These are phyloP conservation scores for Tuta absoluta DNA, from an alignment of 2,888 invertebrate species.

Conservation along the genomic window DNA sequence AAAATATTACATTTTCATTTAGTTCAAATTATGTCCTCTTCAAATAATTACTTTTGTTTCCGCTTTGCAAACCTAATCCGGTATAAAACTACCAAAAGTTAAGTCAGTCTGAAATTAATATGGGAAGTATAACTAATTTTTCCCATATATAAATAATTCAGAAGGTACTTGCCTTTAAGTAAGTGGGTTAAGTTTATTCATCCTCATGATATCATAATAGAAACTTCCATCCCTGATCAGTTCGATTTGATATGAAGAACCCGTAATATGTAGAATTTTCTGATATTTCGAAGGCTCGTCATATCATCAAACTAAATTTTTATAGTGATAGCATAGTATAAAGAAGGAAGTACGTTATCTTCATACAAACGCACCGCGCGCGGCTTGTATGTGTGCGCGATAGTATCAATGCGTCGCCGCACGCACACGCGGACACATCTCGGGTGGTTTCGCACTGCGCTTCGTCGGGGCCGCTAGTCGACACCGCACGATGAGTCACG, in stretches of 20 bases:
- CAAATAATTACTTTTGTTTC: too few species aligned
- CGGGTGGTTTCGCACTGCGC: too few species aligned
- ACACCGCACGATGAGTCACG: too few species aligned
- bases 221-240: constrained; percentile 9
- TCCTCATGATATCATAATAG: neutral
- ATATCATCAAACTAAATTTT: constrained; percentile 9
- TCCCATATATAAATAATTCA: neutral
- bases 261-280: neutral
- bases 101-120: neutral
- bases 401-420: too few species aligned
- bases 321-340: neutral
- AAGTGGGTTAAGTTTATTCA: neutral
- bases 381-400: too few species aligned
- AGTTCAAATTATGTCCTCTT: too few species aligned
- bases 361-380: too few species aligned
- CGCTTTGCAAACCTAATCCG: neutral
- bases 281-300: neutral
- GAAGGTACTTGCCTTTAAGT: neutral
- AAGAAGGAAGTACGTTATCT: too few species aligned
- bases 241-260: constrained; percentile 2
- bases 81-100: neutral
- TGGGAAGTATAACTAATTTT: neutral
- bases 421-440: too few species aligned
- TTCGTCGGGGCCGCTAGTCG: too few species aligned
- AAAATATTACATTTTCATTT: too few species aligned